Conservation (phyloP, 2,797 vertebrate species). For the Acestrorhynchus altus region DNA sequence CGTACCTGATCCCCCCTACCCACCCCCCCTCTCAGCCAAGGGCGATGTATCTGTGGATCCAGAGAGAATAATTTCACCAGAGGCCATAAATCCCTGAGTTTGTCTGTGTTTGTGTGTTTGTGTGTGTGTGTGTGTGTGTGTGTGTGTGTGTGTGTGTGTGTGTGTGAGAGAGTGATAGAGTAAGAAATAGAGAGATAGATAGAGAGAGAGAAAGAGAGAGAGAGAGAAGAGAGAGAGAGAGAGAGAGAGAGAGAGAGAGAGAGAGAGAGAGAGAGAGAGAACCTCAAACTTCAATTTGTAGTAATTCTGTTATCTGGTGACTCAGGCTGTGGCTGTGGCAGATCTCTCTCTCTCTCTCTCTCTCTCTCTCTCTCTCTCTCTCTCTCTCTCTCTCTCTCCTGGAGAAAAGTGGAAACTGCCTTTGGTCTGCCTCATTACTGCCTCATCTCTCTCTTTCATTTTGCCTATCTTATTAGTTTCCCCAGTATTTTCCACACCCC, state of each 20-base stretch:
- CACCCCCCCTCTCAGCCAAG: conserved; percentile 7
- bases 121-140: conserved; percentile 24
- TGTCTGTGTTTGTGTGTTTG: conserved; percentile 34
- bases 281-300: conserved; percentile 75
- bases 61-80: conserved; percentile 56
- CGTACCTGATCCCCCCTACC: neutral
- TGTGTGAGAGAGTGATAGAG: conserved; percentile 25
- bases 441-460: conserved; percentile 30
- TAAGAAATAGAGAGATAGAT: conserved; percentile 32
- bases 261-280: conserved; percentile 35
- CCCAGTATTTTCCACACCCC: neutral
- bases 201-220: conserved; percentile 25
- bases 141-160: too few species aligned
- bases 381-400: neutral
- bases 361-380: conserved; percentile 19
- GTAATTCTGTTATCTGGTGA: conserved; percentile 80
- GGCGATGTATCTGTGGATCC: conserved; percentile 40
- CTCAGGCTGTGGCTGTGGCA: conserved; percentile 61
- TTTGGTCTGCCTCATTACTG: conserved; percentile 40
- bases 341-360: conserved; percentile 50
- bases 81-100: conserved; percentile 63
- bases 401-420: conserved; percentile 6
- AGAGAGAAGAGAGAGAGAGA: neutral
- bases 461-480: conserved; percentile 27
- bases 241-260: conserved; percentile 21